Conservation (phyloP, 2,888 invertebrate species). For the Leptopilina myrica region DNA sequence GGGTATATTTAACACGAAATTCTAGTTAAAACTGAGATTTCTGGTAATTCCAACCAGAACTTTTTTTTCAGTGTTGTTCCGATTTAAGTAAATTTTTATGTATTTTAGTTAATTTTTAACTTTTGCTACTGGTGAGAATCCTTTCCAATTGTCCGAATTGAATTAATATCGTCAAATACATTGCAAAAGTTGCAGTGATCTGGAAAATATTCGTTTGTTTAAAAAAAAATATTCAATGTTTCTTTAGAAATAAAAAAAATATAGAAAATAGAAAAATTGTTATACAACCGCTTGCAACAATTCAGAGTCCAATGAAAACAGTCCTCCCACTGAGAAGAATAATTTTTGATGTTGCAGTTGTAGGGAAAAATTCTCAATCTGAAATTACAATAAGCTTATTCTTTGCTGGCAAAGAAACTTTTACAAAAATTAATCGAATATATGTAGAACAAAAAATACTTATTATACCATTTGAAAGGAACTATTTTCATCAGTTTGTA, state of each 20-base stretch:
- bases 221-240: too few relatives aligned
- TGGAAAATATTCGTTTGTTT: not conserved
- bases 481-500: conserved; percentile 30
- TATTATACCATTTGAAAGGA: conserved; percentile 7
- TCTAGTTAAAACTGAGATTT: too few relatives aligned
- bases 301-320: conserved; percentile 42
- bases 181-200: conserved; percentile 43
- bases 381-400: not conserved
- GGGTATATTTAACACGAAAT: too few relatives aligned
- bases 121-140: not conserved
- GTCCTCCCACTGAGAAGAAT: conserved; percentile 36
- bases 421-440: not conserved
- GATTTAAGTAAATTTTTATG: too few relatives aligned
- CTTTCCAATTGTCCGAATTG: conserved; percentile 39
- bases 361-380: conserved; percentile 43
- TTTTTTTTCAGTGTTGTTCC: too few relatives aligned
- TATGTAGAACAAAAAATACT: not conserved
- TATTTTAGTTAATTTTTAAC: too few relatives aligned
- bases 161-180: conserved; percentile 45
- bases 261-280: too few relatives aligned
- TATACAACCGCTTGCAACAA: conserved; percentile 41
- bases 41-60: too few relatives aligned
- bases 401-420: too few relatives aligned
- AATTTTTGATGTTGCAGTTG: conserved; percentile 46
- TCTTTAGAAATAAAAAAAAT: too few relatives aligned